Evolutionary conservation across 2,888 invertebrate genomes (phyloP).

Genomic region (Azorinus chamasolen): DNA sequence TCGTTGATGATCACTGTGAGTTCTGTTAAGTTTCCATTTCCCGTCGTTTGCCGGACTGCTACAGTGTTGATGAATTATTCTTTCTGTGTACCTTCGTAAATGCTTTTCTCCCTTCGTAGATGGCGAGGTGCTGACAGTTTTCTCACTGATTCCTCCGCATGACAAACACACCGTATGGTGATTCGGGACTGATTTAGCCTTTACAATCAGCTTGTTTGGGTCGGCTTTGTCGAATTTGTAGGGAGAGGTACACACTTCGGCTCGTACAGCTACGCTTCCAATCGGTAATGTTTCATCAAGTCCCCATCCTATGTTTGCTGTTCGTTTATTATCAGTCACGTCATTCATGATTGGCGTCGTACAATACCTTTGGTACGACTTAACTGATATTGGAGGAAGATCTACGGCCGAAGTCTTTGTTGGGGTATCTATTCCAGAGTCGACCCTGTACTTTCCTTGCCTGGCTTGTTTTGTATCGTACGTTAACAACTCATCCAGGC

Average conservation of each 20-base stretch:
- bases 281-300: neutral
- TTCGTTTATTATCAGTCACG: neutral
- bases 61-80: slow-evolving; percentile 20
- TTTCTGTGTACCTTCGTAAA: neutral
- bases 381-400: slow-evolving; percentile 37
- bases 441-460: neutral
- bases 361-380: neutral
- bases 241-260: slow-evolving; percentile 32
- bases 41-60: slow-evolving; percentile 10
- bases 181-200: slow-evolving; percentile 23
- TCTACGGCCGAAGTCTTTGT: neutral
- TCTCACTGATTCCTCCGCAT: slow-evolving; percentile 41
- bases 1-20: neutral
- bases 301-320: no score
- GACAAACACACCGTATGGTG: slow-evolving; percentile 34
- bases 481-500: no score
- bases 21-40: slow-evolving; percentile 34
- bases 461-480: no score
- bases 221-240: slow-evolving; percentile 47
- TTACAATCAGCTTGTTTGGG: slow-evolving; percentile 27
- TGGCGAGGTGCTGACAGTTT: slow-evolving; percentile 13
- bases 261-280: slow-evolving; percentile 28
- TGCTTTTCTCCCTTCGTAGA: neutral
- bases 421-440: neutral
- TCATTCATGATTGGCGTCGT: neutral